A percentile compares a stretch with the other conserved stretches of the same genome.
phyloP scores from a whole-genome alignment of 2,888 invertebrate species.

The Bugula neritina region DNA sequence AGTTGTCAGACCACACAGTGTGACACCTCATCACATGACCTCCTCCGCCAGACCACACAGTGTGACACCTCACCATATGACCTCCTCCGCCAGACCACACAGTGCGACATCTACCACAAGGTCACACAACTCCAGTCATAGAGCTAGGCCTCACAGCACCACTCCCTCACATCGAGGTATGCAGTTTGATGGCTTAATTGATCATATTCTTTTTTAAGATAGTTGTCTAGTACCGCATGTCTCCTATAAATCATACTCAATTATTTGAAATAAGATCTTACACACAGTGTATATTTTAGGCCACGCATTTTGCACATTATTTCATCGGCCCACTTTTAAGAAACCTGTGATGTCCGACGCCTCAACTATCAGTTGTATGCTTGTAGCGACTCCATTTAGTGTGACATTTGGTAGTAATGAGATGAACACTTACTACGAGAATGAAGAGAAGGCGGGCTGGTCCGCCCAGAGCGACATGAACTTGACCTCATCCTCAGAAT shows the following conservation, averaged over 20 bases:
- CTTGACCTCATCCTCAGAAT: slow-evolving; percentile 16
- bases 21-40: slow-evolving; percentile 1
- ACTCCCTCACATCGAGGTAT: neutral
- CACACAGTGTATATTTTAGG: too few relatives aligned
- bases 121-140: neutral
- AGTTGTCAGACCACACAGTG: neutral
- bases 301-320: too few relatives aligned
- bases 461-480: neutral
- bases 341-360: too few relatives aligned
- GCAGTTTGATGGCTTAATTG: too few relatives aligned
- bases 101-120: slow-evolving; percentile 4
- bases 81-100: neutral
- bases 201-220: too few relatives aligned
- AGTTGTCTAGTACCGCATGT: too few relatives aligned
- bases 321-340: too few relatives aligned
- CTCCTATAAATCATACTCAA: too few relatives aligned
- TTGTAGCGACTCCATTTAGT: slow-evolving; percentile 1
- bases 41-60: neutral
- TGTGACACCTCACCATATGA: neutral
- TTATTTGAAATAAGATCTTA: too few relatives aligned
- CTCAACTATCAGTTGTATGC: too few relatives aligned
- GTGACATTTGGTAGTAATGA: neutral
- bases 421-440: neutral
- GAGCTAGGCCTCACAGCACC: neutral
- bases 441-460: neutral